phyloP scores from a whole-genome alignment of 2,113 vertebrate genomes.

The Psophia crepitans region DNA sequence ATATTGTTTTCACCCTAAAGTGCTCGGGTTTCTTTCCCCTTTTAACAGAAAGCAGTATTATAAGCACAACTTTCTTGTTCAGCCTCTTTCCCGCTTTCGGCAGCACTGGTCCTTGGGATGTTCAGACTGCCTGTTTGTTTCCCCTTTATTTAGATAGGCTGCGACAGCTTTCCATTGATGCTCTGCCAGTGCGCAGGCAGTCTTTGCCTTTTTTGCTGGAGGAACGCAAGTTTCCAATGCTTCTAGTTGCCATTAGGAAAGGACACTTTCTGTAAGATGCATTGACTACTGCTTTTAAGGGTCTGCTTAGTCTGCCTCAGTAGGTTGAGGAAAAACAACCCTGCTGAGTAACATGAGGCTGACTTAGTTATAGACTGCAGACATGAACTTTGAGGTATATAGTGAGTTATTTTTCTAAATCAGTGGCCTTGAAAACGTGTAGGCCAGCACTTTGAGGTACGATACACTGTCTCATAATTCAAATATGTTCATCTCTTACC shows the following conservation, averaged over 20 bases:
- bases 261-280: neutral
- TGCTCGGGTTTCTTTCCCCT: neutral
- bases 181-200: neutral
- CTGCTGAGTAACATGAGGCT: fast-evolving
- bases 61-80: neutral
- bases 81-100: neutral
- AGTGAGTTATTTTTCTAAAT: neutral
- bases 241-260: neutral
- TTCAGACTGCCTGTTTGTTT: neutral
- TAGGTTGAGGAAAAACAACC: neutral
- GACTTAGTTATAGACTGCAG: neutral
- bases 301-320: neutral
- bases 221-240: neutral
- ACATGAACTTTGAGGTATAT: neutral
- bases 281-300: neutral
- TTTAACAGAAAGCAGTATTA: neutral
- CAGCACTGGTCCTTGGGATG: neutral
- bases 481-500: neutral
- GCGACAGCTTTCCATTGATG: neutral
- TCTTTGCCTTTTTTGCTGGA: neutral
- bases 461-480: neutral
- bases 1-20: neutral
- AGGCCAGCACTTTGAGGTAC: neutral
- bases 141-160: neutral
- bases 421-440: neutral